phyloP scores from a whole-genome alignment of 1,140 invertebrate genomes.

The Thaumatotibia leucotreta region DNA sequence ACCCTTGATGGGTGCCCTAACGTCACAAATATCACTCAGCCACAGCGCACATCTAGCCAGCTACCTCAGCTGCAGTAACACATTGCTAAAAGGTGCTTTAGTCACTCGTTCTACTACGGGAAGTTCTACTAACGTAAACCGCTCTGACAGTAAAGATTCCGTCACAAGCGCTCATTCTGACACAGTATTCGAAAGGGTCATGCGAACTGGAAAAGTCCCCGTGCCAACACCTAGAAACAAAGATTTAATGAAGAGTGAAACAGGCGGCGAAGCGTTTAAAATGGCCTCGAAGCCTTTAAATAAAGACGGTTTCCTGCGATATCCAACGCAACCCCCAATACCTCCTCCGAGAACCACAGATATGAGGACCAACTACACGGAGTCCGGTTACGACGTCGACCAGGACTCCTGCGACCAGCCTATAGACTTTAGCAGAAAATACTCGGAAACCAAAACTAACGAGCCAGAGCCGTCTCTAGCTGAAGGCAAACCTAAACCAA shows the following conservation, averaged over 20 bases:
- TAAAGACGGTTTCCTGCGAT: slow-evolving; percentile 57
- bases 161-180: slow-evolving; percentile 85
- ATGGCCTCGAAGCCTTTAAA: slow-evolving; percentile 40
- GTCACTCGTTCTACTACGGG: slow-evolving; percentile 68
- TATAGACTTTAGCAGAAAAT: slow-evolving; percentile 82
- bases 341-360: slow-evolving; percentile 63
- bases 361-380: slow-evolving; percentile 68
- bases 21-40: slow-evolving; percentile 71
- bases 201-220: slow-evolving; percentile 71
- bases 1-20: slow-evolving; percentile 66
- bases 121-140: slow-evolving; percentile 79
- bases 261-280: slow-evolving; percentile 51
- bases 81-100: slow-evolving; percentile 63
- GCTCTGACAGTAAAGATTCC: slow-evolving; percentile 83
- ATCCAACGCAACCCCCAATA: slow-evolving; percentile 55
- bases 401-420: slow-evolving; percentile 79
- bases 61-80: slow-evolving; percentile 71
- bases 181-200: slow-evolving; percentile 80
- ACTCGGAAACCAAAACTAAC: slow-evolving; percentile 72
- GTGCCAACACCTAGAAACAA: slow-evolving; percentile 65
- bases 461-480: slow-evolving; percentile 40
- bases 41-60: slow-evolving; percentile 70
- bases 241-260: slow-evolving; percentile 63
- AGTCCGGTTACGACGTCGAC: slow-evolving; percentile 76
- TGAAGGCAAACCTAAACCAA: slow-evolving; percentile 47